phyloP scores from a whole-genome alignment of 2,888 invertebrate species.

The Troides oblongomaculatus region DNA sequence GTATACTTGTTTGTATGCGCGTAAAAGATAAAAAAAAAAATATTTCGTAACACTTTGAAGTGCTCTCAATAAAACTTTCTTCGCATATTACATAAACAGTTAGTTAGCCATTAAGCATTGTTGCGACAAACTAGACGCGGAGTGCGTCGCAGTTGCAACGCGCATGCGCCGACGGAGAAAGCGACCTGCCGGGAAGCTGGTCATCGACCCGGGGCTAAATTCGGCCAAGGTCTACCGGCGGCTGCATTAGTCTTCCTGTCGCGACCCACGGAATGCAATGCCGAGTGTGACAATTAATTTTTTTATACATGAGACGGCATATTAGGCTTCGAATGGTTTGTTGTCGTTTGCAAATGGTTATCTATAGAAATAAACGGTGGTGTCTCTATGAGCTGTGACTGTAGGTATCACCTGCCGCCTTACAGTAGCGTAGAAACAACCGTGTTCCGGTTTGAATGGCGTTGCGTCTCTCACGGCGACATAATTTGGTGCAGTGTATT shows the following conservation, averaged over 20 bases:
- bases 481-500: too few relatives aligned
- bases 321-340: background rate
- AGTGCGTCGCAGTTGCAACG: conserved; percentile 50
- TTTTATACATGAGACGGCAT: conserved; percentile 29
- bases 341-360: background rate
- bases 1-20: too few relatives aligned
- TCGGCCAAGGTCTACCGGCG: conserved; percentile 68
- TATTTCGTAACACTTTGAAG: too few relatives aligned
- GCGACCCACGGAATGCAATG: background rate
- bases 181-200: conserved; percentile 55
- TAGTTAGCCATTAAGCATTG: conserved; percentile 16
- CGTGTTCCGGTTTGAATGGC: too few relatives aligned
- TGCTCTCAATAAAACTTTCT: conserved; percentile 10
- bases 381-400: too few relatives aligned
- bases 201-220: conserved; percentile 62
- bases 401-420: too few relatives aligned
- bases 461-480: too few relatives aligned
- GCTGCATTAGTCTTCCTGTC: conserved; percentile 36
- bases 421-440: too few relatives aligned
- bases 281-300: conserved; percentile 48
- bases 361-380: background rate
- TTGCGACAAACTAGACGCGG: conserved; percentile 31
- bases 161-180: conserved; percentile 64
- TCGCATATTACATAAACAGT: conserved; percentile 10
- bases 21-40: too few relatives aligned